Evolutionary conservation across 2,888 invertebrate genomes (phyloP).

Genomic region (Timema cristinae): DNA sequence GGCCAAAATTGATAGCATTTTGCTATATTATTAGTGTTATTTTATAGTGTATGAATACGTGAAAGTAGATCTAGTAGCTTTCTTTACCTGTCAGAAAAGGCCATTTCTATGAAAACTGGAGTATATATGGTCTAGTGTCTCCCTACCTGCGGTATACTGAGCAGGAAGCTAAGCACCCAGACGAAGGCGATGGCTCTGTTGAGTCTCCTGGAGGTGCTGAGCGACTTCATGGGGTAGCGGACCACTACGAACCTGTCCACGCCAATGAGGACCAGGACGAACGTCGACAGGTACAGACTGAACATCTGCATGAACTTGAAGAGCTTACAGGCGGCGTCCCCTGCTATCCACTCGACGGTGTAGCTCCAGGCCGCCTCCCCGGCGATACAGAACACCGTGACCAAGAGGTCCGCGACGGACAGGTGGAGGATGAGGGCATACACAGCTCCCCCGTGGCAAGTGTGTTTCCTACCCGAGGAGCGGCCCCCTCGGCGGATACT

Average conservation of each 20-base stretch:
- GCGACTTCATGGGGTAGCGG: constrained; percentile 70
- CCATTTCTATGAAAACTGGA: too few relatives aligned
- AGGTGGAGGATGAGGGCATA: constrained; percentile 76
- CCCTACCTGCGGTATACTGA: constrained; percentile 78
- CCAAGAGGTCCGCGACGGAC: constrained; percentile 77
- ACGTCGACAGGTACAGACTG: constrained; percentile 76
- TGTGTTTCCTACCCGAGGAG: constrained; percentile 35
- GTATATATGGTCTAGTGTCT: too few relatives aligned
- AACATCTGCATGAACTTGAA: constrained; percentile 81
- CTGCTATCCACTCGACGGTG: constrained; percentile 76
- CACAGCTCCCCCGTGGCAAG: constrained; percentile 59
- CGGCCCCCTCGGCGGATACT: constrained; percentile 51
- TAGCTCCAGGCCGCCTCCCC: constrained; percentile 79
- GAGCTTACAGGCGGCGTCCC: constrained; percentile 70
- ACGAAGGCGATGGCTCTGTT: constrained; percentile 62
- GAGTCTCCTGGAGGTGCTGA: constrained; percentile 62
- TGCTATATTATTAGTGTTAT: too few relatives aligned
- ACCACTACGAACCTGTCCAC: constrained; percentile 78
- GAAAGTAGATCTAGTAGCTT: too few relatives aligned
- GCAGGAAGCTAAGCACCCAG: constrained; percentile 68
- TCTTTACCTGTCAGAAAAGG: too few relatives aligned
- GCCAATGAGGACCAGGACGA: constrained; percentile 75
- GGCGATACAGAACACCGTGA: constrained; percentile 74
- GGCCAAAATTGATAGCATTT: too few relatives aligned
- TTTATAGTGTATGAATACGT: too few relatives aligned